Evolutionary conservation across 2,797 vertebrate species (phyloP).

Genomic region (Scolopax rusticola): DNA sequence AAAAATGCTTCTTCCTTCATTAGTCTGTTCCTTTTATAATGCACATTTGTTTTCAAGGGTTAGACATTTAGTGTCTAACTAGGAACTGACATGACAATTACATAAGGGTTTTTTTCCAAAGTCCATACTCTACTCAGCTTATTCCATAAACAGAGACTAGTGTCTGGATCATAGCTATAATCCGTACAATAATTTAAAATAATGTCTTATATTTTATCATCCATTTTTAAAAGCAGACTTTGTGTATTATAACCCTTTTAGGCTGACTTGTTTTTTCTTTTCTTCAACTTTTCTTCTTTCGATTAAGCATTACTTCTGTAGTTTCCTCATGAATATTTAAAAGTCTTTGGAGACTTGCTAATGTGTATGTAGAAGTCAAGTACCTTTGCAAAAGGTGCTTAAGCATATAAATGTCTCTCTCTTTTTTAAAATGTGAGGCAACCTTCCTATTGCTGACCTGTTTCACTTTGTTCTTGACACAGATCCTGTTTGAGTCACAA

Average conservation of each 20-base stretch:
- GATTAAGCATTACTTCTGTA: background rate
- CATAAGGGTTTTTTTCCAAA: background rate
- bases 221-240: background rate
- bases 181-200: background rate
- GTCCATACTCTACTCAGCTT: background rate
- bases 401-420: background rate
- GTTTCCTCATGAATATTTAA: conserved; percentile 2
- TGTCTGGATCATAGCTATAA: background rate
- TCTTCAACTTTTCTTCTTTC: background rate
- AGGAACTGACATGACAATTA: background rate
- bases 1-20: background rate
- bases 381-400: background rate
- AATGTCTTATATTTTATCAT: background rate
- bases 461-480: background rate
- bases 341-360: background rate
- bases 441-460: background rate
- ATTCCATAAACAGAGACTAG: background rate
- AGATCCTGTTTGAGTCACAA: background rate
- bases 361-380: background rate
- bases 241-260: background rate
- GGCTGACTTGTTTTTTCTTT: background rate
- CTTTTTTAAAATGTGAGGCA: background rate
- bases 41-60: background rate
- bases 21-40: background rate
- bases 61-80: background rate